Percentiles rank a stretch among this genome's conserved stretches.
Conservation (phyloP, 2,113 vertebrate species). For the Choloepus hoffmanni region DNA sequence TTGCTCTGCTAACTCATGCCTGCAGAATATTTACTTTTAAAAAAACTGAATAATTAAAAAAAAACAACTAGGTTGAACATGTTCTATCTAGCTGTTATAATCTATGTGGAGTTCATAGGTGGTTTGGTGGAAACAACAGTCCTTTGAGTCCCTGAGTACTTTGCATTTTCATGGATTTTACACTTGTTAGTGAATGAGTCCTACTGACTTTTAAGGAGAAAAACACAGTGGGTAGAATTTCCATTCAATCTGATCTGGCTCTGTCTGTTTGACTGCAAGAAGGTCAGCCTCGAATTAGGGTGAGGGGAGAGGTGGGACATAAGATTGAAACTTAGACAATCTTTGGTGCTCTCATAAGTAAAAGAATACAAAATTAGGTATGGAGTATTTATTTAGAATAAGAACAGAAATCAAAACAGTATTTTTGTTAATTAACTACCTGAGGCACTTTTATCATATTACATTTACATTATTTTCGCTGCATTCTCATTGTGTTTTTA, state of each 20-base stretch:
- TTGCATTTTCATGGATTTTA: background rate
- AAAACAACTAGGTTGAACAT: background rate
- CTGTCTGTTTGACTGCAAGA: conserved; percentile 15
- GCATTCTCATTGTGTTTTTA: background rate
- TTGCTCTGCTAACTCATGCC: conserved; percentile 25
- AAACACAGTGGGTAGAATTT: background rate
- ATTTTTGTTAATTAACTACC: conserved; percentile 20
- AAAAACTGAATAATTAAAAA: conserved; percentile 35
- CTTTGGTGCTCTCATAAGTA: background rate
- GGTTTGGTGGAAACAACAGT: background rate
- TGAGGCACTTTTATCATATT: background rate
- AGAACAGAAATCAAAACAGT: conserved; percentile 3
- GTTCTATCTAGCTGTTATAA: conserved; percentile 18
- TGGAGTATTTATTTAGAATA: background rate
- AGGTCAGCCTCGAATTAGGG: background rate
- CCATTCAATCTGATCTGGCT: background rate
- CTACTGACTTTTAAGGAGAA: background rate
- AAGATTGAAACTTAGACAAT: background rate
- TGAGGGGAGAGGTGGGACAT: background rate
- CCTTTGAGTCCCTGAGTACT: background rate
- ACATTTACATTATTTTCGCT: background rate
- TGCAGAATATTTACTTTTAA: conserved; percentile 52
- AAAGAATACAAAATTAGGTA: background rate
- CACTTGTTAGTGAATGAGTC: background rate
- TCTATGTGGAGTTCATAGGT: background rate